These are phyloP conservation scores for Fabriciana adippe DNA, from an alignment of 2,888 invertebrate species.

Conservation along the genomic window DNA sequence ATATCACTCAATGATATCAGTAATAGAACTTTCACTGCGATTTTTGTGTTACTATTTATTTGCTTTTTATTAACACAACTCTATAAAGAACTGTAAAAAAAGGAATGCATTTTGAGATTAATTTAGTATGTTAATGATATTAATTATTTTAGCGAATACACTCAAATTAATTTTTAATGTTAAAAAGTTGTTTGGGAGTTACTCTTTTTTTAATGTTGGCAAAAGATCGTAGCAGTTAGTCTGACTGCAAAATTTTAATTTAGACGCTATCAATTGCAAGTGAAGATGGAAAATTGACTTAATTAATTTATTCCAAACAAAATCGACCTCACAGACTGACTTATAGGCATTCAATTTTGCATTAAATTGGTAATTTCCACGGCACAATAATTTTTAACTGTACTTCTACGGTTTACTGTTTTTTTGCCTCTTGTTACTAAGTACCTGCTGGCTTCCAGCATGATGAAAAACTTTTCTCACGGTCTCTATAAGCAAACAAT, in stretches of 20 bases:
- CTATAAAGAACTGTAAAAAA: conserved; percentile 14
- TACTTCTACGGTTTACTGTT: conserved; percentile 67
- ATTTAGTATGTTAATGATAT: conserved; percentile 6
- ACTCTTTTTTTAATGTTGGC: background rate
- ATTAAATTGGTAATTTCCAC: conserved; percentile 78
- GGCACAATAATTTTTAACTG: conserved; percentile 80
- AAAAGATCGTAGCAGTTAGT: background rate
- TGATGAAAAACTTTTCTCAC: conserved; percentile 69
- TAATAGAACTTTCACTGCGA: conserved; percentile 25
- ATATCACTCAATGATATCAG: conserved; percentile 16
- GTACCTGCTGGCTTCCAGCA: conserved; percentile 42
- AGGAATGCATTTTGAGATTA: conserved; percentile 12
- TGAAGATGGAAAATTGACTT: conserved; percentile 71
- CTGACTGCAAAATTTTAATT: conserved; percentile 64
- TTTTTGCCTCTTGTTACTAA: conserved; percentile 54
- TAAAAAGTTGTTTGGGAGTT: background rate
- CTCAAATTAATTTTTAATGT: background rate
- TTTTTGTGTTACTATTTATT: conserved; percentile 8
- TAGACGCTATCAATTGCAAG: conserved; percentile 62
- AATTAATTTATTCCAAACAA: conserved; percentile 80
- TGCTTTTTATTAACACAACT: conserved; percentile 13
- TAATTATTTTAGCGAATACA: background rate
- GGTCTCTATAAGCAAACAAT: conserved; percentile 68
- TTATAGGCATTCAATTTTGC: conserved; percentile 76
- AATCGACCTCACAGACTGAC: conserved; percentile 68